Percentiles rank a stretch among this genome's conserved stretches.
Evolutionary conservation across 2,113 vertebrate species (phyloP).

Genomic region (Calyptomena viridis): DNA sequence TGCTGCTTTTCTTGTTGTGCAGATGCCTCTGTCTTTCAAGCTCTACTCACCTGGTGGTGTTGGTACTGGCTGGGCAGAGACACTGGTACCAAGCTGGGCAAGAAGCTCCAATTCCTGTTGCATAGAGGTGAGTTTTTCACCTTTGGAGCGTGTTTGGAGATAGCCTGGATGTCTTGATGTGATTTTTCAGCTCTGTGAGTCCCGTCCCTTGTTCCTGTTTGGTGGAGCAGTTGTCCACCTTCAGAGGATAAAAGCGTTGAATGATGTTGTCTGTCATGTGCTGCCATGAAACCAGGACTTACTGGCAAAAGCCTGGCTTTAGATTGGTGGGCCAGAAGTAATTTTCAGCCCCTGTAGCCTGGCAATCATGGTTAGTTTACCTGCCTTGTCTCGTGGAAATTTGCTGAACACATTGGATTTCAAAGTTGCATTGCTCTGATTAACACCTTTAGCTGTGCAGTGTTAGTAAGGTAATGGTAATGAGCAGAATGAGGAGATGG

Average conservation of each 20-base stretch:
- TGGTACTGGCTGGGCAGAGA: not conserved
- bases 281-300: not conserved
- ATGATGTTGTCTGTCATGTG: not conserved
- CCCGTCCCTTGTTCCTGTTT: fast-evolving
- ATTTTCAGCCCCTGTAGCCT: not conserved
- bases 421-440: not conserved
- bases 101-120: not conserved
- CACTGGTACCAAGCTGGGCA: not conserved
- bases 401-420: not conserved
- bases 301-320: not conserved
- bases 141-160: not conserved
- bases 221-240: not conserved
- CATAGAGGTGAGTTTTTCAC: not conserved
- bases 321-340: too few relatives aligned
- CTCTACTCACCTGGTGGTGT: not conserved
- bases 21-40: not conserved
- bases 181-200: not conserved
- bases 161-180: not conserved
- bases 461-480: not conserved
- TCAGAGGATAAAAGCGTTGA: not conserved
- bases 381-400: not conserved
- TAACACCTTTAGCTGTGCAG: not conserved
- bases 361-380: fast-evolving
- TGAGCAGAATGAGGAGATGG: not conserved
- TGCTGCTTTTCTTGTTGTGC: fast-evolving